phyloP scores from a whole-genome alignment of 2,888 invertebrate species.

The Ormyrus rosae region DNA sequence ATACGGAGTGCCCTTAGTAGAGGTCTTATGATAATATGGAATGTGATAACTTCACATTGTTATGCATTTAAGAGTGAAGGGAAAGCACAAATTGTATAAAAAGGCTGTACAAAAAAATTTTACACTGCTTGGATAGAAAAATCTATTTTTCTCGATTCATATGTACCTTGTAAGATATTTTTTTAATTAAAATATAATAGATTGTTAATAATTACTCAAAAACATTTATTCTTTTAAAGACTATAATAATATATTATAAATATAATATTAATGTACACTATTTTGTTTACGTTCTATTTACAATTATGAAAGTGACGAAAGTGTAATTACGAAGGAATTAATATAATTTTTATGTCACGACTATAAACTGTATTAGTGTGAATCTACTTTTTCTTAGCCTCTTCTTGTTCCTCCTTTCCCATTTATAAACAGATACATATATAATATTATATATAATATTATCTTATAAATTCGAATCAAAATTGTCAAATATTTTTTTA shows the following conservation, averaged over 20 bases:
- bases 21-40: neutral
- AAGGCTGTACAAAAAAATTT: neutral
- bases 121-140: conserved; percentile 5
- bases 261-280: conserved; percentile 48
- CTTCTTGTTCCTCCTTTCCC: neutral
- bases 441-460: too few relatives aligned
- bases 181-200: conserved; percentile 39
- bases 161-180: conserved; percentile 46
- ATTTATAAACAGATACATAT: neutral
- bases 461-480: too few relatives aligned
- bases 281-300: conserved; percentile 55
- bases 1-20: conserved; percentile 30
- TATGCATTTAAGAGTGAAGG: conserved; percentile 51
- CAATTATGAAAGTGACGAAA: conserved; percentile 42
- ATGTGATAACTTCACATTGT: conserved; percentile 48
- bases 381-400: neutral
- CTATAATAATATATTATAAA: conserved; percentile 53
- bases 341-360: conserved; percentile 52
- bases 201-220: conserved; percentile 37
- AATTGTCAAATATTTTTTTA: too few relatives aligned
- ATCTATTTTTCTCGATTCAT: conserved; percentile 37
- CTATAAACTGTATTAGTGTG: conserved; percentile 7
- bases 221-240: conserved; percentile 52
- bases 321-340: conserved; percentile 40
- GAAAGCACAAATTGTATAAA: too few relatives aligned